These are phyloP conservation scores for Apus apus DNA, from an alignment of 2,113 vertebrate genomes.

Conservation along the genomic window DNA sequence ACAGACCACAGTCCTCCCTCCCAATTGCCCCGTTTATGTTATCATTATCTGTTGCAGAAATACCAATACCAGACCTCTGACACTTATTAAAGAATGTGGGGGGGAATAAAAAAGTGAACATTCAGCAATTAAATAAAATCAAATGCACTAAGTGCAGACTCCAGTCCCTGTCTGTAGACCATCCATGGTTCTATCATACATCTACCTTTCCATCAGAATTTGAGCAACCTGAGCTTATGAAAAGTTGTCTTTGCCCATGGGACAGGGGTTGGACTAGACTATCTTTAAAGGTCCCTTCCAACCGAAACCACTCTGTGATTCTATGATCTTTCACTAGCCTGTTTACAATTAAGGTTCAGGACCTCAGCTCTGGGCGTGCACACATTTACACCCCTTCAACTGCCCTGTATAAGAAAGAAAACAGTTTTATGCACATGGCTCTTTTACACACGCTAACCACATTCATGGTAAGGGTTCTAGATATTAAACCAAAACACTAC, in stretches of 20 bases:
- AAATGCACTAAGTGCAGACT: not conserved
- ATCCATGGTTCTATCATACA: not conserved
- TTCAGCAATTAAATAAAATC: not conserved
- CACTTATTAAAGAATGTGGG: not conserved
- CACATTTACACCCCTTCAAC: not conserved
- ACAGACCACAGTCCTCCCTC: fast-evolving
- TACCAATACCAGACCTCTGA: not conserved
- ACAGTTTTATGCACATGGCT: not conserved
- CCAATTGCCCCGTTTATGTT: not conserved
- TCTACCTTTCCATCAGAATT: not conserved
- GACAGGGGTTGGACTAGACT: not conserved
- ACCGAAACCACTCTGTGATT: not conserved
- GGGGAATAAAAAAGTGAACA: not conserved
- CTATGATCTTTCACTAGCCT: not conserved
- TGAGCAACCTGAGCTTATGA: not conserved
- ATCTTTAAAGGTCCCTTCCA: not conserved
- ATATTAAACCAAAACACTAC: not conserved
- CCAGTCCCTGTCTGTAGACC: not conserved
- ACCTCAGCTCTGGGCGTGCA: not conserved
- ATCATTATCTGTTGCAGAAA: not conserved
- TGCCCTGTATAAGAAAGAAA: not conserved
- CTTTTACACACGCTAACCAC: not conserved
- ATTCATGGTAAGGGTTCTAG: not conserved
- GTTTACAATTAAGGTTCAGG: not conserved
- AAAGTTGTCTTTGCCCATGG: not conserved